Evolutionary conservation across 2,888 invertebrate species (phyloP), one percentile per base, ranked within the genome.

Genomic region (Empis stercorea): DNA sequence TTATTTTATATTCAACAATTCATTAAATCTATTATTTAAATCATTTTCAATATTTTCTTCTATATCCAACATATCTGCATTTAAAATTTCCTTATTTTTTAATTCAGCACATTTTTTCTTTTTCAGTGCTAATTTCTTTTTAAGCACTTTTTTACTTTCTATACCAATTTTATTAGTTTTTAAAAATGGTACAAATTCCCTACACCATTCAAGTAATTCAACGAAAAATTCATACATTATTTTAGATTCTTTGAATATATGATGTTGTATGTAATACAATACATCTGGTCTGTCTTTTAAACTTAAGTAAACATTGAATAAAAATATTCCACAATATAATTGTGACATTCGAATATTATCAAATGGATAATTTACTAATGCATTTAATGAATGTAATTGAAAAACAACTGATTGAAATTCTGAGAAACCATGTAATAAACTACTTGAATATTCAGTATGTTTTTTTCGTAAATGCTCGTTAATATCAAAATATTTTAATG

Each of bases 241-340:
- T 14, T 53, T 53, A 0, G 69, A 67, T 44, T 62, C 61, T 3
- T 56, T 56, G 46, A 68, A 59, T 7, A 78, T 55, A 51, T 74
- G 73, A 45, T 74, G 65, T 30, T 72, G 65, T 2, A 83, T 60
- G 59, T 78, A 81, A 37, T 57, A 59, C 23, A 69, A 63, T 1
- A 80, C 66, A 56, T 80, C 72, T 0, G 60, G 51, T 17, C 81
- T 75, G 51, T 71, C 73, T 50, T 74, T 75, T 43, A 87, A 71
- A 64, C 79, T 76, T 27, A 68, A 65, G 48, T 78, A 79, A 23
- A 83, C 66, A 68, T 87, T 87, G 57, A 87, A 87, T 1, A 84
- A 62, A 64, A 87, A 80, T 0, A 84, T 82, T 0, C 87, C 87
- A 64, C 84, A 82, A 54, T 76, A 85, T 51, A 78, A 71, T 56